Base-by-base conservation (phyloP, 2,797 vertebrate species). In the Betta splendens region DNA sequence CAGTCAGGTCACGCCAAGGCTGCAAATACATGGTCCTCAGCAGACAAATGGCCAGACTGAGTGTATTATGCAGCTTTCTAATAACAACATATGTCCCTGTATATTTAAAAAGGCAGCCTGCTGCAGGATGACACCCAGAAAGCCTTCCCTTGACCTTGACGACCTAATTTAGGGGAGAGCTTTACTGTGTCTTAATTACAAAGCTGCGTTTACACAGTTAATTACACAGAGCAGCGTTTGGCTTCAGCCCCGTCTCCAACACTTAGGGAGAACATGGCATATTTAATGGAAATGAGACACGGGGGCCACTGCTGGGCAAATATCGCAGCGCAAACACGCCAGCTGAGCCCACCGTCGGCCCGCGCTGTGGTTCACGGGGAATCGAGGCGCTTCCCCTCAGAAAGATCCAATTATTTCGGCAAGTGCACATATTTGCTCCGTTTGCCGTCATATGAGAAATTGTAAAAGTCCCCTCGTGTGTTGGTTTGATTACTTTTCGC, bases 121-220 rank as follows among this genome's bases (percentile, higher is more conserved):
- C 37, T 40, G 18, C 48, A 3, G 23, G 22, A 43, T 51, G 60
- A 26, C 12, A 3, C 29, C 29, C 46, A 43, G 51, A 75, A 72
- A 79, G 69, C 25, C 72, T 81, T 52, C 68, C 70, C 64, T 77
- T 61, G 83, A 92, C 89, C 89, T 85, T 85, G 72, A 78, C 46
- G 67, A 84, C 86, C 81, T 83, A 76, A 87, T 92, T 88, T 81
- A 62, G 65, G 72, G 74, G 75, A 85, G 76, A 87, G 81, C 72
- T 83, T 88, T 87, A 59, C 78, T 69, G 57, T 67, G 77, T 91
- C 80, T 89, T 91, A 92, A 91, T 93, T 90, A 90, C 72, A 89
- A 85, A 80, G 62, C 81, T 80, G 68, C 72, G 48, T 90, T 91
- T 85, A 88, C 85, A 80, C 85, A 86, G 83, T 86, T 90, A 91